Evolutionary conservation across 2,888 invertebrate species (phyloP).

Genomic region (Acleris emargana): DNA sequence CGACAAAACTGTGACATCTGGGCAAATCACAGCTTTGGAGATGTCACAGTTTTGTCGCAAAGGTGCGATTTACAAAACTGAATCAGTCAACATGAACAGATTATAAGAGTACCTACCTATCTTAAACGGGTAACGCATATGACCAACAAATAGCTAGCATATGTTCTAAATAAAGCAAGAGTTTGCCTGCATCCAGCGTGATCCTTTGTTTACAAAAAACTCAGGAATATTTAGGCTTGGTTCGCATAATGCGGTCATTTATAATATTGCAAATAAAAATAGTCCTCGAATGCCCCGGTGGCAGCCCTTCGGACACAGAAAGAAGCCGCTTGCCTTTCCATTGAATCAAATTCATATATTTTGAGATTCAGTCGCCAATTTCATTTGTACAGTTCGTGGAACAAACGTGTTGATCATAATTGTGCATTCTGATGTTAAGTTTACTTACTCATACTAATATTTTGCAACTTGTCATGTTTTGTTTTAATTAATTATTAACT

Average conservation of each 20-base stretch:
- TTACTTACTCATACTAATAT: background rate
- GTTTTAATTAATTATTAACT: no score
- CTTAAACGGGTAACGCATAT: background rate
- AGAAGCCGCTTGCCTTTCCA: slow-evolving; percentile 82
- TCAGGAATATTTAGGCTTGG: slow-evolving; percentile 60
- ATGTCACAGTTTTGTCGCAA: no score
- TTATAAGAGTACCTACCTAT: no score
- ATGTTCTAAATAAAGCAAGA: background rate
- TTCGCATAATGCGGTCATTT: slow-evolving; percentile 65
- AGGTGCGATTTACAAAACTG: no score
- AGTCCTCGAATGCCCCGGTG: slow-evolving; percentile 70
- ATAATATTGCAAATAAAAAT: slow-evolving; percentile 77
- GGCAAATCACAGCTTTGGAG: no score
- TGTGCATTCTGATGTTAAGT: background rate
- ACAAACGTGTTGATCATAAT: slow-evolving; percentile 25
- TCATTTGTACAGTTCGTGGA: slow-evolving; percentile 72
- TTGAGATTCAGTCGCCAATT: slow-evolving; percentile 84
- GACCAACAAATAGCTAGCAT: background rate
- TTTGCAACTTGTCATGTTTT: background rate
- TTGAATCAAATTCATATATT: slow-evolving; percentile 85
- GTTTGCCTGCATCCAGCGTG: slow-evolving; percentile 23
- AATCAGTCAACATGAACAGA: no score
- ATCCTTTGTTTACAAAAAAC: slow-evolving; percentile 46
- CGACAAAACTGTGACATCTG: no score
- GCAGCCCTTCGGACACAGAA: slow-evolving; percentile 81